phyloP scores from a whole-genome alignment of 2,113 vertebrate genomes.

The Ptyas mucosa region DNA sequence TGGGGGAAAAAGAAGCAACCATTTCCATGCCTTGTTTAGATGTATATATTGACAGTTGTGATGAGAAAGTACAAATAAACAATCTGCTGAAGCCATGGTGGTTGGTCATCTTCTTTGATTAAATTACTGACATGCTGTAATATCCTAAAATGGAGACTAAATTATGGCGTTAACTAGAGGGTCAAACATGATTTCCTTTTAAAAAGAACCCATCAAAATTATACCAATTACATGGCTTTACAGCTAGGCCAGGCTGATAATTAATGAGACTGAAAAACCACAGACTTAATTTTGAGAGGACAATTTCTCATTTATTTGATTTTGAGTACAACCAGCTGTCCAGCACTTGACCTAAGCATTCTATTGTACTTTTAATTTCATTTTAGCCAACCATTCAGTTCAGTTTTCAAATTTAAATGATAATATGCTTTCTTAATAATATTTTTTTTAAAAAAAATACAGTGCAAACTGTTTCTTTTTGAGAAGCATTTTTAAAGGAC shows the following conservation, averaged over 20 bases:
- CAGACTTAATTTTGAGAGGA: constrained; percentile 34
- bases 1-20: constrained; percentile 54
- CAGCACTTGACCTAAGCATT: constrained; percentile 7
- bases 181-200: constrained; percentile 21
- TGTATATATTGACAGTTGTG: constrained; percentile 51
- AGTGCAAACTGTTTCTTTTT: constrained; percentile 15
- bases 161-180: constrained; percentile 17
- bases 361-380: constrained; percentile 37
- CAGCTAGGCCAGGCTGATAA: constrained; percentile 25
- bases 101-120: constrained; percentile 37
- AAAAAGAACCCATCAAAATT: constrained; percentile 29
- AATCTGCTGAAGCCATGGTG: constrained; percentile 27
- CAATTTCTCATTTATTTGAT: constrained; percentile 61
- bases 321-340: constrained; percentile 45
- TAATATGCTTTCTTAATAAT: background rate
- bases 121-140: constrained; percentile 44
- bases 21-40: constrained; percentile 52
- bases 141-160: constrained; percentile 40
- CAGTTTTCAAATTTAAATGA: constrained; percentile 24
- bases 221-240: constrained; percentile 30
- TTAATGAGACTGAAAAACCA: constrained; percentile 32
- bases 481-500: constrained; percentile 1
- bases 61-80: constrained; percentile 41
- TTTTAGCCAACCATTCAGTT: constrained; percentile 42
- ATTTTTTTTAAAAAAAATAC: background rate